Conservation (phyloP, 2,113 vertebrate genomes). For the Corythornis madagascariensis region DNA sequence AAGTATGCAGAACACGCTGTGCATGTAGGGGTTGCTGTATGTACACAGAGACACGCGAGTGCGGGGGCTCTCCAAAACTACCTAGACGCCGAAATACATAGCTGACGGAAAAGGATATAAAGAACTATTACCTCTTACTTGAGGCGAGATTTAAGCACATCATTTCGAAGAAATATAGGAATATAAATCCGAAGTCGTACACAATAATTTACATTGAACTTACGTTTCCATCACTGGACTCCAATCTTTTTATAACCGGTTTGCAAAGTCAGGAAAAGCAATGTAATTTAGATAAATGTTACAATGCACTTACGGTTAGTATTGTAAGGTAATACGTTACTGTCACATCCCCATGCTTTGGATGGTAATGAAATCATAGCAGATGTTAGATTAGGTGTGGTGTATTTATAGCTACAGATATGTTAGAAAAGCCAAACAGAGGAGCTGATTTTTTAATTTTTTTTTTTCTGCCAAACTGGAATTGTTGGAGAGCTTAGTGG, state of each 20-base stretch:
- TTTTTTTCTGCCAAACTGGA: background rate
- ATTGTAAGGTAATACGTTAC: slow-evolving; percentile 69
- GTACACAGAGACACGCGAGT: slow-evolving; percentile 53
- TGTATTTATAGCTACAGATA: slow-evolving; percentile 57
- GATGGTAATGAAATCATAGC: slow-evolving; percentile 71
- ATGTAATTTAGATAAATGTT: slow-evolving; percentile 77
- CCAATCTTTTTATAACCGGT: slow-evolving; percentile 70
- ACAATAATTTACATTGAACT: slow-evolving; percentile 62
- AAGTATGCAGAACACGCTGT: slow-evolving; percentile 35
- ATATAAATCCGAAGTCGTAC: slow-evolving; percentile 52
- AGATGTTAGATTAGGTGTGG: slow-evolving; percentile 67
- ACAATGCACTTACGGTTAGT: slow-evolving; percentile 56
- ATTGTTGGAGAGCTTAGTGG: slow-evolving; percentile 9
- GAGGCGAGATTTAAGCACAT: slow-evolving; percentile 51
- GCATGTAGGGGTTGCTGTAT: slow-evolving; percentile 14
- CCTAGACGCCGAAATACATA: slow-evolving; percentile 16
- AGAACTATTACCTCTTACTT: slow-evolving; percentile 58
- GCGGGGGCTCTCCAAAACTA: slow-evolving; percentile 11
- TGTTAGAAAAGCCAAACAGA: slow-evolving; percentile 48
- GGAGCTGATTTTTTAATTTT: background rate
- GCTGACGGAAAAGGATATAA: slow-evolving; percentile 48
- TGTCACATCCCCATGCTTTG: slow-evolving; percentile 68
- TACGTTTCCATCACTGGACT: slow-evolving; percentile 61
- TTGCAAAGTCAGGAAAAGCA: slow-evolving; percentile 73
- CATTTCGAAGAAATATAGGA: slow-evolving; percentile 58